Base-by-base conservation (phyloP, 2,113 vertebrate species). In the Mola mola region DNA sequence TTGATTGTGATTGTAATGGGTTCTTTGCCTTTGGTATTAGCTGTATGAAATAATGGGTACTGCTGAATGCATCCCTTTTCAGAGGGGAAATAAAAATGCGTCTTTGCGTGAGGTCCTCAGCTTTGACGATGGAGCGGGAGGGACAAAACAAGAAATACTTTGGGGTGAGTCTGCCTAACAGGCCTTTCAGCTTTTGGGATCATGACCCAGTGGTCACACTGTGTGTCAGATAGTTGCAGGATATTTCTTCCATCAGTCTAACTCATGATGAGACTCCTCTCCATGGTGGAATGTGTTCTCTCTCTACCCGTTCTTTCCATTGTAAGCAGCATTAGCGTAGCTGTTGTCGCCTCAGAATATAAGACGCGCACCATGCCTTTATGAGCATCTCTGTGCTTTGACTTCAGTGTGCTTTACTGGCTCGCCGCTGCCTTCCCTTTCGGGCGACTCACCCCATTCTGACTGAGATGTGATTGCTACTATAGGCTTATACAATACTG, bases 401-500 rank as follows among this genome's bases (percentile, higher is more conserved):
- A 68, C 68, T 64, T 46, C 34, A 31, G 66, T n/a, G 26, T 49
- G 66, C 66, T 58, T 42, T 9, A 8, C 8, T 3, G 21, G 58
- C 41, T 55, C 31, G 22, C 43, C 33, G 49, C 62, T 53, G 71
- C 68, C 66, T 76, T 58, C 44, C 44, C 42, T 74, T 75, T 72
- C 13, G 62, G 82, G 42, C 41, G 67, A 83, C 75, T 82, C 81
- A 56, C 81, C 81, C 78, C 79, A 33, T 42, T 77, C 72, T 53
- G 70, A 72, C 69, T 75, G 80, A 93, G 64, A 89, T 71, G 77
- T 81, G 85, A 92, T 91, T 92, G 95, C 95, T 95, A 93, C 93
- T 95, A 92, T 94, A 94, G 93, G 93, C 94, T 83, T 95, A 95
- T 96, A 95, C 94, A 94, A 95, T 96, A 95, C 93, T 99, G 97